A percentile compares a stretch with the other conserved stretches of the same genome.
Evolutionary conservation across 30 jellyfish, hydroid and myxozoan genomes (phyloP).

Genomic region (Clytia hemisphaerica): DNA sequence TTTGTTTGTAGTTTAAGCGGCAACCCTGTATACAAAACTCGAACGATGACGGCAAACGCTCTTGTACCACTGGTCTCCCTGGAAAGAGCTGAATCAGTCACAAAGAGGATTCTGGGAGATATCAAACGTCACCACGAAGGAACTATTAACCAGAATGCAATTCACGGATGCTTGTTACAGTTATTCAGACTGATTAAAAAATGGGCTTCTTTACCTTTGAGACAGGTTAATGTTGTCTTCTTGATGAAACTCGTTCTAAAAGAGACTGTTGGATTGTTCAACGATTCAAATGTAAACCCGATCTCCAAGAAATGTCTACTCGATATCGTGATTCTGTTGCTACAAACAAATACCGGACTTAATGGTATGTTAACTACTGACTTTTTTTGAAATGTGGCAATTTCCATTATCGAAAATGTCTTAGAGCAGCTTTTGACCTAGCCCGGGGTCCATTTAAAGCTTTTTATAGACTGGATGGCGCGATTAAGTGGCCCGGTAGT

Average conservation of each 20-base stretch:
- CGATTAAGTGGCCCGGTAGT: too few species aligned
- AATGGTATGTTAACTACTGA: background rate
- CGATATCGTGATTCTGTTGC: background rate
- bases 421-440: too few species aligned
- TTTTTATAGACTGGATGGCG: too few species aligned
- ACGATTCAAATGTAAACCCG: too few species aligned
- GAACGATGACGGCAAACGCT: conserved; percentile 84
- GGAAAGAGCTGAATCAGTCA: conserved; percentile 29
- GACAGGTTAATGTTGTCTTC: too few species aligned
- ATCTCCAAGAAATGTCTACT: too few species aligned
- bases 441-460: too few species aligned
- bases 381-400: too few species aligned
- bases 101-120: conserved; percentile 7
- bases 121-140: background rate
- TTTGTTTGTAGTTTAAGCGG: conserved; percentile 43
- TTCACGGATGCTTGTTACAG: conserved; percentile 19
- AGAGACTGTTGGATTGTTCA: too few species aligned
- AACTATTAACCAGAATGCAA: background rate
- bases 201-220: too few species aligned
- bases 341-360: background rate
- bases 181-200: background rate
- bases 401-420: too few species aligned
- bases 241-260: too few species aligned
- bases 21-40: conserved; percentile 61
- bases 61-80: conserved; percentile 52